Evolutionary conservation across 2,888 invertebrate species (phyloP).

Genomic region (Parapristionchus giblindavisi): DNA sequence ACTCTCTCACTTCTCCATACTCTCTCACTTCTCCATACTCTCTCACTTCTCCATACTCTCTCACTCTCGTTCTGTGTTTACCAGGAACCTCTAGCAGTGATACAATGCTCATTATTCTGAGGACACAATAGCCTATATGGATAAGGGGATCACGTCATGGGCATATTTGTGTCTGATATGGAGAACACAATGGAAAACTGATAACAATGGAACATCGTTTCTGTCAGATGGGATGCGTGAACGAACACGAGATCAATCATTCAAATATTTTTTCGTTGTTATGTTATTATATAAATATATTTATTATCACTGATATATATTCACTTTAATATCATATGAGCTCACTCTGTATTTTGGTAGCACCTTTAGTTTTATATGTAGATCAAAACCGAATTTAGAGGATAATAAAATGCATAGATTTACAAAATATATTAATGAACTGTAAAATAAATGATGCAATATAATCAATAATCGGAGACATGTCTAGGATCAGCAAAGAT

Average conservation of each 20-base stretch:
- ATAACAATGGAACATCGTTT: constrained; percentile 5
- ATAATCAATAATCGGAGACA: neutral
- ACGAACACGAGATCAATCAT: too few relatives aligned
- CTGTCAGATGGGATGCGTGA: too few relatives aligned
- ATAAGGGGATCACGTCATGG: neutral
- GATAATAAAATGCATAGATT: too few relatives aligned
- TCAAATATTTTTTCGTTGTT: too few relatives aligned
- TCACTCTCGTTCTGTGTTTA: neutral
- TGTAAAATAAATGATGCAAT: neutral
- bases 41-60: constrained; percentile 3
- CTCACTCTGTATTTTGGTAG: too few relatives aligned
- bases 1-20: constrained; percentile 7
- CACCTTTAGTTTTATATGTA: too few relatives aligned
- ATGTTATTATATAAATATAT: too few relatives aligned
- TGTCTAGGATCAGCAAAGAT: constrained; percentile 33
- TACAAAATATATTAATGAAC: too few relatives aligned
- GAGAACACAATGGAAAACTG: constrained; percentile 16
- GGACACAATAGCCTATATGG: neutral
- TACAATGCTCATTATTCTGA: constrained; percentile 27
- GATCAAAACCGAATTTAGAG: too few relatives aligned
- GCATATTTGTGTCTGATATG: constrained; percentile 10
- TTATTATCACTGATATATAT: neutral
- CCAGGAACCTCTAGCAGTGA: constrained; percentile 4
- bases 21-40: constrained; percentile 9
- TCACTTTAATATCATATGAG: too few relatives aligned